Evolutionary conservation across 37 sponge, comb jelly and placozoan genomes (phyloP), one percentile per base, ranked within the genome.

Genomic region (Theonella swinhoei): DNA sequence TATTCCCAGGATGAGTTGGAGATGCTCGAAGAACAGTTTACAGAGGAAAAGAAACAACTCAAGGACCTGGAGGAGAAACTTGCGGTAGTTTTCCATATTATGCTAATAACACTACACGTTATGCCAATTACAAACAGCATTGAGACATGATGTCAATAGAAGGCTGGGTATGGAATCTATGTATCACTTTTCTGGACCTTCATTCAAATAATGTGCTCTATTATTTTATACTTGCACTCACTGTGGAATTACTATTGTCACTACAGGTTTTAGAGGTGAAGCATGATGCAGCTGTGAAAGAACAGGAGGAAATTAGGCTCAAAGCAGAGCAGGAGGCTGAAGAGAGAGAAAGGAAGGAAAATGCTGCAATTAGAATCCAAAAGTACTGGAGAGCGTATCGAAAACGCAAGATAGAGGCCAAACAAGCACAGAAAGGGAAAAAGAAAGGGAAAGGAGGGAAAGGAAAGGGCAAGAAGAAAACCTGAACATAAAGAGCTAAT

Each of bases 11-110:
- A 91, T 75, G 90, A 91, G 68, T 43, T 96, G 25, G 96, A 96
- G 62, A 70, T 77, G 41, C 67, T 94, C 24, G 68, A 91, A 23
- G 29, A 54, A 7, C 87, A 93, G 11, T 93, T 84, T 65, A 75
- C 75, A 3, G 82, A 75, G 40, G 95, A 98, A 76, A 88, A 80
- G 75, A 70, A 83, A 26, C 94, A 95, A 64, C 72, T 95, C 39
- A 91, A 93, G 47, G 98, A 95, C 41, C 74, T 98, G 42, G 89
- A 88, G 26, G 98, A 94, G 76, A 85, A 86, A 81, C 83, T 95
- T 20, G 86, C 69, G 43, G 93, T 92, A 36, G 28, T 66, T 42
- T 8, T 5, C 5, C 26, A 22, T 28, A 17, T 31, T 60, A 2
- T 32, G 14, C 14, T 20, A 22, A 59, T 14, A 22, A 59, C 14